Evolutionary conservation across 2,113 vertebrate genomes (phyloP).

Genomic region (Sciurus niger): DNA sequence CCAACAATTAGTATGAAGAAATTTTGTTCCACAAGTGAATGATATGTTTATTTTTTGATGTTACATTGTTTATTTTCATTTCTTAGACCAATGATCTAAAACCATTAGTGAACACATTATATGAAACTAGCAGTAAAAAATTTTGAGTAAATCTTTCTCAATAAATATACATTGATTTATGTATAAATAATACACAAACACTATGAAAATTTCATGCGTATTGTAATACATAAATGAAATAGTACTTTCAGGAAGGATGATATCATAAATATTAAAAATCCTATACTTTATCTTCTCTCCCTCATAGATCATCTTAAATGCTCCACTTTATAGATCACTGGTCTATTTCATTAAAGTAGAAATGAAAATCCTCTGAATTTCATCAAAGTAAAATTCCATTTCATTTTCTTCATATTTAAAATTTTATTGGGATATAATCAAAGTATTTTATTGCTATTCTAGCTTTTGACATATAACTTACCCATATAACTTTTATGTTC

Average conservation of each 20-base stretch:
- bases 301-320: conserved; percentile 17
- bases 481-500: not conserved
- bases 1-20: not conserved
- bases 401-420: not conserved
- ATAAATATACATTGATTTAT: not conserved
- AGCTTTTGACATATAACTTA: not conserved
- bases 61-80: not conserved
- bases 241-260: not conserved
- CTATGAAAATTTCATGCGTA: not conserved
- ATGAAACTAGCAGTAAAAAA: not conserved
- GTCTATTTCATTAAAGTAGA: conserved; percentile 4
- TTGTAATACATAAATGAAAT: not conserved
- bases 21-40: not conserved
- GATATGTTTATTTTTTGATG: not conserved
- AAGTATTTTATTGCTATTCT: not conserved
- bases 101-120: not conserved
- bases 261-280: not conserved
- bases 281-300: not conserved
- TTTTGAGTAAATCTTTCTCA: not conserved
- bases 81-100: not conserved
- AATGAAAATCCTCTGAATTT: conserved; percentile 15
- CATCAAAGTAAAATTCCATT: not conserved
- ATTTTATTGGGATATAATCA: not conserved
- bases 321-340: not conserved
- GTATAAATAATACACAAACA: not conserved